Evolutionary conservation across 2,797 vertebrate species (phyloP), one percentile per base, ranked within the genome.

Genomic region (Crossoptilon crossoptilon): DNA sequence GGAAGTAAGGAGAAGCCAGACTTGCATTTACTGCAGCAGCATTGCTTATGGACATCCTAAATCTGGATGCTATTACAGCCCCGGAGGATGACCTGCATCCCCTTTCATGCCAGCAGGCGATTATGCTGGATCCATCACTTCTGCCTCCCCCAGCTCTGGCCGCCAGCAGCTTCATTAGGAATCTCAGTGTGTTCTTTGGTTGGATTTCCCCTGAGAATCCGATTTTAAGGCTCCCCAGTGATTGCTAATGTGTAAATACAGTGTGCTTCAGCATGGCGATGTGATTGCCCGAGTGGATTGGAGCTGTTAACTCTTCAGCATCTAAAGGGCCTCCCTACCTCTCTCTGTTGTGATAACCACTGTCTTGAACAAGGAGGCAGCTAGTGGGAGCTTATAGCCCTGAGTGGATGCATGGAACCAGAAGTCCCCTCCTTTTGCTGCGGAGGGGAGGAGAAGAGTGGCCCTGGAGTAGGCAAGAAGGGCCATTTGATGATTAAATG

Each of bases 241-340:
- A 92, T 55, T 93, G 82, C 55, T 55, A 66, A 85, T 79, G 88
- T 96, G 88, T 96, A 95, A 96, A 97, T 94, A 96, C 91, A 35
- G 41, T 41, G 89, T 93, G 69, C 68, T 93, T 95, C 86, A 67
- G 79, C 79, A 73, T 79, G 79, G 81, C 75, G 72, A 21, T 73
- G 81, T 83, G 84, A 88, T 64, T 91, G 83, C 83, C 87, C 17
- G 5, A 49, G 71, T 80, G 73, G 71, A 85, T 49, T 68, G 60
- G 59, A 88, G 33, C 58, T 70, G 63, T 92, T 96, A 94, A 94
- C 92, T 74, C 95, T 91, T 89, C 39, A 14, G 35, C 62, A 81
- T 78, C 77, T 78, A 43, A 70, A 84, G 77, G 58, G 35, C 49
- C 49, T 75, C 75, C 60, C 21, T 46, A 37, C 2, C 2, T 72